A percentile compares a stretch with the other conserved stretches of the same genome.
These are phyloP conservation scores for Cyclopterus lumpus DNA, from an alignment of 2,797 vertebrate genomes.

Conservation along the genomic window DNA sequence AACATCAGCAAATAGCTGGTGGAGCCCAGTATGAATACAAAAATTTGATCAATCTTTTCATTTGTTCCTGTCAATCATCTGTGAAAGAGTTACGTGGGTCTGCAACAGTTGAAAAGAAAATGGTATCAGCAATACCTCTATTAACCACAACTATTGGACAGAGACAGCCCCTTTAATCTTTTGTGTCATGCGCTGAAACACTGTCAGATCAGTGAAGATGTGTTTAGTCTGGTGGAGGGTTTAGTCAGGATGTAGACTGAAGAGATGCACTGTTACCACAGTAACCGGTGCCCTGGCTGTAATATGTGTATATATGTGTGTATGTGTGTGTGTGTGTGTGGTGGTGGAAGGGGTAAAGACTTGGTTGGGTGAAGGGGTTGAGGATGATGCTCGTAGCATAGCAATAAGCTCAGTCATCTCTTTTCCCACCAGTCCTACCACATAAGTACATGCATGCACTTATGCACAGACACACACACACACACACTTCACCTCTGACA, in stretches of 20 bases:
- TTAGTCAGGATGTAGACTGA: slow-evolving; percentile 38
- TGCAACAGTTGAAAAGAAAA: slow-evolving; percentile 1
- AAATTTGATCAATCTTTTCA: neutral
- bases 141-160: neutral
- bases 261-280: slow-evolving; percentile 66
- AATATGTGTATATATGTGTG: neutral
- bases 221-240: slow-evolving; percentile 45
- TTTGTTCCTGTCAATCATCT: neutral
- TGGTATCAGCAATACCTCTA: neutral
- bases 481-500: neutral
- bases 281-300: slow-evolving; percentile 56
- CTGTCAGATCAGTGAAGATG: slow-evolving; percentile 43
- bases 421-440: neutral
- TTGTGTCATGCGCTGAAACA: slow-evolving; percentile 33
- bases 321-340: slow-evolving; percentile 21
- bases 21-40: neutral
- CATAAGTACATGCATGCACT: neutral
- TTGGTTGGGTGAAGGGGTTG: slow-evolving; percentile 35
- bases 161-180: slow-evolving; percentile 17
- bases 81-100: neutral
- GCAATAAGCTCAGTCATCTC: slow-evolving; percentile 50
- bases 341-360: slow-evolving; percentile 20
- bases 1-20: neutral
- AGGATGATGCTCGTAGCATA: slow-evolving; percentile 50
- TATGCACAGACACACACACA: neutral